These are phyloP conservation scores for Drosophila serrata DNA, from an alignment of 1,140 invertebrate species.

Conservation along the genomic window DNA sequence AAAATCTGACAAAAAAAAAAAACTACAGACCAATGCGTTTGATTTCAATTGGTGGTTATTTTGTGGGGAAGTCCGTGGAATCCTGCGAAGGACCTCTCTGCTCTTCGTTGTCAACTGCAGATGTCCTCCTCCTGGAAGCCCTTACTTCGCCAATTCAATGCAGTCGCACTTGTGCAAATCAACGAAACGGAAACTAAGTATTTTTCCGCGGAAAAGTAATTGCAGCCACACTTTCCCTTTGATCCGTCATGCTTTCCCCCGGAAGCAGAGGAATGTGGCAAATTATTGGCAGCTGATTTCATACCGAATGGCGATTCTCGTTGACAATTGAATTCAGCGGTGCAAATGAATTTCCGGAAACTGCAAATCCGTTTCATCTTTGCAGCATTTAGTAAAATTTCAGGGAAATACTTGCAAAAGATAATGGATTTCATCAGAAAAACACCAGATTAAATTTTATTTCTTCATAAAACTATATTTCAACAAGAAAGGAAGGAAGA, in stretches of 20 bases:
- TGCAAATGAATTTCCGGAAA: slow-evolving; percentile 10
- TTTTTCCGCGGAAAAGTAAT: slow-evolving; percentile 46
- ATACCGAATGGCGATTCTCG: slow-evolving; percentile 10
- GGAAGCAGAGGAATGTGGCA: slow-evolving; percentile 18
- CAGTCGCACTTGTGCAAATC: slow-evolving; percentile 26
- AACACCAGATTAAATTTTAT: neutral
- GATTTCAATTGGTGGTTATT: slow-evolving; percentile 35
- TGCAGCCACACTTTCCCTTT: slow-evolving; percentile 35
- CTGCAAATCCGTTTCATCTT: slow-evolving; percentile 5
- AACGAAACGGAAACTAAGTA: slow-evolving; percentile 42
- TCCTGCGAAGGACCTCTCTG: neutral
- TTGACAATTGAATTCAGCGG: slow-evolving; percentile 5
- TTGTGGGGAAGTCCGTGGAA: neutral
- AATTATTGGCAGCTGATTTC: slow-evolving; percentile 40
- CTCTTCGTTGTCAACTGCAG: slow-evolving; percentile 19
- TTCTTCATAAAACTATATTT: too few species aligned
- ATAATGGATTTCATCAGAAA: neutral
- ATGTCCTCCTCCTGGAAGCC: slow-evolving; percentile 9
- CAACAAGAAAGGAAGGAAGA: too few species aligned
- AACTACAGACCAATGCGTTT: slow-evolving; percentile 62
- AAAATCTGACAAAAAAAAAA: slow-evolving; percentile 78
- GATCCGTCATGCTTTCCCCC: slow-evolving; percentile 4
- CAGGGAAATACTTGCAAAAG: neutral
- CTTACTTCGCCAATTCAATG: slow-evolving; percentile 22
- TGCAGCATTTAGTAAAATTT: too few species aligned